Evolutionary conservation across 2,797 vertebrate species (phyloP), one percentile per base, ranked within the genome.

Genomic region (Enteromius mattozi): DNA sequence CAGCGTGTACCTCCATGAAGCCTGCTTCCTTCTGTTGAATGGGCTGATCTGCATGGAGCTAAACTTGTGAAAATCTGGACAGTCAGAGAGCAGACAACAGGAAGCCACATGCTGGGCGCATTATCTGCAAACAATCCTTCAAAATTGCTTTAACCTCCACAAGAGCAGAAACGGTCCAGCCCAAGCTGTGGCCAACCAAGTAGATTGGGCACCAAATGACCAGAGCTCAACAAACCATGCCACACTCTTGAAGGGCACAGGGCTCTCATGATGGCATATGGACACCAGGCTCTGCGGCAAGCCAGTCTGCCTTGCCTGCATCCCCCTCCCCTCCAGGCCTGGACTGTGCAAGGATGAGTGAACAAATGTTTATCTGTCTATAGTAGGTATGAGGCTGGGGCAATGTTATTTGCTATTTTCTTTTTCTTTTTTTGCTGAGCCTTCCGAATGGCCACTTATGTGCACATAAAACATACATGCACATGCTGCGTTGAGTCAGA

Each of bases 181-280:
- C 74, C 51, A 83, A 76, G 81, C 81, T 75, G 69, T 81, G 68
- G 78, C 37, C 70, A 83, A 80, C 85, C 33, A 56, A 86, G 69
- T 65, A 76, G 47, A 83, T 27, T 78, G 80, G 69, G 24, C 56
- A 86, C 37, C 86, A 87, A 88, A 83, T 85, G 82, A 87, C 84
- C 83, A 65, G 75, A 82, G 85, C 75, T 85, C 85, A 88, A 84
- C 80, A 87, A 80, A 82, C 82, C 81, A 87, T 86, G 71, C 82
- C 77, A 80, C 77, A 80, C 78, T 87, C 89, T 81, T 91, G 84
- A 91, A 89, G 89, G 90, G 87, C 86, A 89, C 56, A 56, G 35
- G 78, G 78, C 82, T 87, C 45, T 85, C 82, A 40, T 79, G 80
- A 82, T 80, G 87, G 79, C 85, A 86, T 81, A 86, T 80, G 85